Evolutionary conservation across 2,113 vertebrate genomes (phyloP).

Genomic region (Scomber scombrus): DNA sequence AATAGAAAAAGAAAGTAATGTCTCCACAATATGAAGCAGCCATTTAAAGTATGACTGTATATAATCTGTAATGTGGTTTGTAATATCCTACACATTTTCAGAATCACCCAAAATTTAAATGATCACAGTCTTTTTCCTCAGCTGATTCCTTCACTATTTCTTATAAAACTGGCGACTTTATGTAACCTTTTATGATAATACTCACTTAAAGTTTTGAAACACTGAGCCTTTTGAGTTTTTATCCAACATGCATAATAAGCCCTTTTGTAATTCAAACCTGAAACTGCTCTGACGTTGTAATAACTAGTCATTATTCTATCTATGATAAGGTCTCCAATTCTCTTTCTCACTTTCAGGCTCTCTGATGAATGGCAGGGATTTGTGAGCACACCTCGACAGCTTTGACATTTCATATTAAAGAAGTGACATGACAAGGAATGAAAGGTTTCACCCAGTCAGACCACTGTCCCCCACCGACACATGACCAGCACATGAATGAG

Average conservation of each 20-base stretch:
- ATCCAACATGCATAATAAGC: not conserved
- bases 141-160: too few relatives aligned
- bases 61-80: too few relatives aligned
- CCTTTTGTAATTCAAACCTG: not conserved
- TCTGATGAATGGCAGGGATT: slow-evolving; percentile 23
- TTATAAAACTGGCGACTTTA: too few relatives aligned
- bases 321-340: not conserved
- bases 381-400: slow-evolving; percentile 12
- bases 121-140: too few relatives aligned
- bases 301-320: slow-evolving; percentile 1
- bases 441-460: not conserved
- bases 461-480: not conserved
- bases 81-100: too few relatives aligned
- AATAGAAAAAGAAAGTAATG: too few relatives aligned
- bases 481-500: slow-evolving; percentile 25
- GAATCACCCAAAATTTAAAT: not conserved
- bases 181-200: not conserved
- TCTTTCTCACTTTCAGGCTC: not conserved
- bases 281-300: not conserved
- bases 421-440: not conserved
- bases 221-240: not conserved
- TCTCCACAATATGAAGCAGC: too few relatives aligned
- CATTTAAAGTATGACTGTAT: not conserved
- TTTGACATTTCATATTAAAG: slow-evolving; percentile 19
- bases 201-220: not conserved